Percentiles rank a stretch among this genome's conserved stretches.
These are phyloP conservation scores for Germaria angustata DNA, from an alignment of 2,888 invertebrate genomes.

Conservation along the genomic window DNA sequence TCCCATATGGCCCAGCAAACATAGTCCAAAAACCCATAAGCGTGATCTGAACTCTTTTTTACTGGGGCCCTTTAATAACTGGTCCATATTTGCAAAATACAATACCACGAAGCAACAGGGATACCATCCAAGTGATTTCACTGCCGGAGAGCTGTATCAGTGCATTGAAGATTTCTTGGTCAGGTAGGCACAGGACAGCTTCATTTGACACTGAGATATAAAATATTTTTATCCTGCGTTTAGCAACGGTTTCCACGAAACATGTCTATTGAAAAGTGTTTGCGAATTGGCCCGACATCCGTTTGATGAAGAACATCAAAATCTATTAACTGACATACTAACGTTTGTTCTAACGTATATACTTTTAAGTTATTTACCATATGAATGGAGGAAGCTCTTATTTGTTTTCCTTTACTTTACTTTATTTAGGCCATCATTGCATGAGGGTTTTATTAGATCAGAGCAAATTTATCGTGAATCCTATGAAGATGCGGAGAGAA, in stretches of 20 bases:
- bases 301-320: slow-evolving; percentile 81
- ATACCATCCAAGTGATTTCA: slow-evolving; percentile 76
- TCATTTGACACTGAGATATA: not conserved
- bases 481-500: slow-evolving; percentile 76
- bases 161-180: slow-evolving; percentile 75
- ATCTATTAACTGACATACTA: slow-evolving; percentile 85
- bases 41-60: slow-evolving; percentile 56
- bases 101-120: slow-evolving; percentile 22
- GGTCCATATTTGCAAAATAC: slow-evolving; percentile 65
- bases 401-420: too few species aligned
- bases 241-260: slow-evolving; percentile 85
- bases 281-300: slow-evolving; percentile 85
- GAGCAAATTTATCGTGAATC: slow-evolving; percentile 79
- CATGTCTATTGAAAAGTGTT: slow-evolving; percentile 85
- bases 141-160: slow-evolving; percentile 78
- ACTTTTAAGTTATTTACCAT: too few species aligned
- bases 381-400: too few species aligned
- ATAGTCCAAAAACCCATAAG: slow-evolving; percentile 56
- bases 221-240: slow-evolving; percentile 55
- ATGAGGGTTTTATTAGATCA: slow-evolving; percentile 81
- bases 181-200: slow-evolving; percentile 54
- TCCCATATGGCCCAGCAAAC: slow-evolving; percentile 77
- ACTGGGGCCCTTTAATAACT: slow-evolving; percentile 37
- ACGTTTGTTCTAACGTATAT: slow-evolving; percentile 86
- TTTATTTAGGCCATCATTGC: slow-evolving; percentile 81